Conservation (phyloP, 2,888 invertebrate genomes). For the Koerneria pararmatus region DNA sequence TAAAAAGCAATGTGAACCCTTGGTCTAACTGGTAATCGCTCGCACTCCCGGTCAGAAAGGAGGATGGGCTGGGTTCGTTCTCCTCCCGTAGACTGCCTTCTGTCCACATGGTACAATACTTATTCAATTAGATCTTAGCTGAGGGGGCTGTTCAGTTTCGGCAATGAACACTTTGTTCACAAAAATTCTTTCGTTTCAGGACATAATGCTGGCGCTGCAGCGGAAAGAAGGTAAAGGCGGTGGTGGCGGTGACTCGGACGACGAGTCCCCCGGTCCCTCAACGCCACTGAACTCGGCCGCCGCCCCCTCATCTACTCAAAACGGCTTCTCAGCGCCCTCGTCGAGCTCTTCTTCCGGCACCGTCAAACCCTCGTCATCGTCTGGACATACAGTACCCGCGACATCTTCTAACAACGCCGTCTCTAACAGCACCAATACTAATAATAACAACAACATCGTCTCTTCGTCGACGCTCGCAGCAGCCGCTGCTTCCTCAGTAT, state of each 20-base stretch:
- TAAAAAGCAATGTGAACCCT: no score
- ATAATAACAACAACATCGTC: neutral
- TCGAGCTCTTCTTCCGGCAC: conserved; percentile 15
- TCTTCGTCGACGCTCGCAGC: conserved; percentile 1
- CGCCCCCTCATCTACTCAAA: neutral
- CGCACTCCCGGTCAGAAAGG: no score
- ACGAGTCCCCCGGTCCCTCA: conserved; percentile 53
- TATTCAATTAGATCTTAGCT: no score
- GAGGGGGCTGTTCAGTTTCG: no score
- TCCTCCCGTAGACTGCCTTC: no score
- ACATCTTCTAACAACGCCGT: neutral
- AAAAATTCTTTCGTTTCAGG: no score
- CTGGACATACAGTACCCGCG: neutral
- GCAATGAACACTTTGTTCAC: no score
- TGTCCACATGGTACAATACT: no score
- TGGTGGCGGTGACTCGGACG: conserved; percentile 48
- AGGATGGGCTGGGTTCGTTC: no score
- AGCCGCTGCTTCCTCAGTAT: neutral
- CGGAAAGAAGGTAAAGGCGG: conserved; percentile 37
- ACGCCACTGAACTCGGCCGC: conserved; percentile 21
- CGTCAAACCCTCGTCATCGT: conserved; percentile 17
- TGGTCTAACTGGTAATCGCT: no score
- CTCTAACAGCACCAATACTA: neutral
- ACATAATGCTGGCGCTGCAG: conserved; percentile 59
- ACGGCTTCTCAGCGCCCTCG: conserved; percentile 14